Percentiles rank a stretch among this genome's conserved stretches.
phyloP scores from a whole-genome alignment of 2,888 invertebrate species.

The Rhagophthalmus giganteus region DNA sequence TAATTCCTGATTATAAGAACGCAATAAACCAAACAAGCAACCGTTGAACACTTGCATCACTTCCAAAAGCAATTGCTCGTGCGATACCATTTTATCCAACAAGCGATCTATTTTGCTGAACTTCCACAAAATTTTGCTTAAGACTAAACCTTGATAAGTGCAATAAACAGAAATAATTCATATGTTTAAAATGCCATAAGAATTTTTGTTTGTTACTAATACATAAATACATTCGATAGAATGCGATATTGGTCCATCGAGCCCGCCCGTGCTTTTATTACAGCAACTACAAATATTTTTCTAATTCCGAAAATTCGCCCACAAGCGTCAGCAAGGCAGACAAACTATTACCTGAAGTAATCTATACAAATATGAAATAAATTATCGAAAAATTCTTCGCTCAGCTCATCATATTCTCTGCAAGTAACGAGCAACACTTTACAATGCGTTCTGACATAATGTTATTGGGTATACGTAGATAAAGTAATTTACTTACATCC shows the following conservation, averaged over 20 bases:
- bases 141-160: constrained; percentile 10
- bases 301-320: constrained; percentile 21
- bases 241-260: too few species aligned
- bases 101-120: constrained; percentile 3
- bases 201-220: too few species aligned
- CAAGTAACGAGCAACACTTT: constrained; percentile 45
- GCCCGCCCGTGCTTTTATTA: too few species aligned
- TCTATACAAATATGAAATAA: constrained; percentile 75
- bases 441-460: constrained; percentile 6
- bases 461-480: constrained; percentile 4
- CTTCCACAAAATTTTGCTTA: constrained; percentile 24
- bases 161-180: too few species aligned
- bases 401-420: constrained; percentile 65
- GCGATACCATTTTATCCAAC: constrained; percentile 12
- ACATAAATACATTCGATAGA: too few species aligned
- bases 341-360: constrained; percentile 54
- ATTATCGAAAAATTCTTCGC: constrained; percentile 68
- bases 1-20: constrained; percentile 10
- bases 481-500: constrained; percentile 68
- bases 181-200: too few species aligned
- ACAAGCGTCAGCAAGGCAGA: constrained; percentile 19
- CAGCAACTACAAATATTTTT: not conserved
- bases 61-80: constrained; percentile 9
- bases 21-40: constrained; percentile 10
- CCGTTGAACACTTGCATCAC: constrained; percentile 9